Percentiles rank a stretch among this genome's conserved stretches.
These are phyloP conservation scores for Eclectus roratus DNA, from an alignment of 2,113 vertebrate genomes.

Conservation along the genomic window DNA sequence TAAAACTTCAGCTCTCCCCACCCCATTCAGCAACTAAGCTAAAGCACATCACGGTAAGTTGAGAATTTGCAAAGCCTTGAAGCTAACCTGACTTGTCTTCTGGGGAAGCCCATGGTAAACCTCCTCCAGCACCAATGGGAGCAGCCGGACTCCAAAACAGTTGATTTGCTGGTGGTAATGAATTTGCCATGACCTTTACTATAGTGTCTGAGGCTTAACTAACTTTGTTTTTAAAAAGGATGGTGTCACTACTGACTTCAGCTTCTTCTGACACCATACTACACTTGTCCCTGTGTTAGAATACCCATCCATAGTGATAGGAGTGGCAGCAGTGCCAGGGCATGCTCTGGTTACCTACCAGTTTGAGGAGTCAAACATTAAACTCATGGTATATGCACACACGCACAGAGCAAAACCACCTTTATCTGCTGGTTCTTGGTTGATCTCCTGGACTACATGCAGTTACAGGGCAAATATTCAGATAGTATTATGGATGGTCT, in stretches of 20 bases:
- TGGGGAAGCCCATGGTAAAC: background rate
- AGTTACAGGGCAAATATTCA: background rate
- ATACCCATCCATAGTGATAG: background rate
- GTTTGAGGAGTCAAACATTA: background rate
- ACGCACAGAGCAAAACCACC: background rate
- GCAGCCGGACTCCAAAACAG: background rate
- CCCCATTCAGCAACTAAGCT: background rate
- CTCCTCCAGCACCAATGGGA: background rate
- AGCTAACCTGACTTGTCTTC: background rate
- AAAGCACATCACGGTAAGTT: rapidly evolving
- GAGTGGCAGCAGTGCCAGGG: background rate
- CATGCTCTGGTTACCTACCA: background rate
- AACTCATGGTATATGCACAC: background rate
- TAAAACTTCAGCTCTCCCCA: background rate
- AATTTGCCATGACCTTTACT: background rate
- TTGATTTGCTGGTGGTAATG: background rate
- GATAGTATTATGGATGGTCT: background rate
- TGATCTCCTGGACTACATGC: background rate
- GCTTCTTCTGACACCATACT: background rate
- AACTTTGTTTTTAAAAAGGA: background rate
- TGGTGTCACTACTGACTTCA: background rate
- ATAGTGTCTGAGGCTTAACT: background rate
- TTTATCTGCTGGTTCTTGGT: background rate
- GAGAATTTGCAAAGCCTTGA: background rate
- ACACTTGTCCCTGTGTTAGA: background rate